A percentile compares a stretch with the other conserved stretches of the same genome.
Evolutionary conservation across 2,888 invertebrate species (phyloP).

Genomic region (Parelbella ahira): DNA sequence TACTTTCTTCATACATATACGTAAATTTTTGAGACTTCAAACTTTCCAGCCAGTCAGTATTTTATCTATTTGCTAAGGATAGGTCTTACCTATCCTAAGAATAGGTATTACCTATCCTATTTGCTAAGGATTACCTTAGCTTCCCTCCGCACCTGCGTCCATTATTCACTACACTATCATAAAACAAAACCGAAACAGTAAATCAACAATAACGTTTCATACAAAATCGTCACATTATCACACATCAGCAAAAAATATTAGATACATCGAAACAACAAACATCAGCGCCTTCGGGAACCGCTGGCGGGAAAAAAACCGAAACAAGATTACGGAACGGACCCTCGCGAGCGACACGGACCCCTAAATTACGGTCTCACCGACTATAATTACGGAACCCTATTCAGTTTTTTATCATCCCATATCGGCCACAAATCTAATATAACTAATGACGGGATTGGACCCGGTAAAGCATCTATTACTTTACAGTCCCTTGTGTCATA

Average conservation of each 20-base stretch:
- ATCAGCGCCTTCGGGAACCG: conserved; percentile 39
- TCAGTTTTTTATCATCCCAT: conserved; percentile 56
- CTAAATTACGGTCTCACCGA: conserved; percentile 52
- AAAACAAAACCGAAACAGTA: too few relatives aligned
- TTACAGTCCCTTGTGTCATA: conserved; percentile 46
- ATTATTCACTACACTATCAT: too few relatives aligned
- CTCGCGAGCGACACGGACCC: conserved; percentile 47
- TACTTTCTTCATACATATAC: too few relatives aligned
- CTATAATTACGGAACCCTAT: conserved; percentile 60
- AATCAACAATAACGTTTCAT: background rate
- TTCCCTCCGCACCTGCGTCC: too few relatives aligned
- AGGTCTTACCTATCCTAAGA: too few relatives aligned
- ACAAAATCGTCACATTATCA: background rate
- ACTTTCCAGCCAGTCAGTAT: too few relatives aligned
- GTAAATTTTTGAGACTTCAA: too few relatives aligned
- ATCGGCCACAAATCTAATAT: conserved; percentile 70
- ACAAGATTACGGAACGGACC: too few relatives aligned
- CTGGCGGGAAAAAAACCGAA: conserved; percentile 44
- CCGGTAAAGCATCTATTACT: conserved; percentile 53
- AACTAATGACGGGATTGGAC: conserved; percentile 64
- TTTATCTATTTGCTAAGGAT: too few relatives aligned
- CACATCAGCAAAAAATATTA: background rate
- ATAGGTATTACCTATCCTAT: too few relatives aligned
- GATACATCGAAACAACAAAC: background rate
- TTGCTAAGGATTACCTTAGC: too few relatives aligned